These are phyloP conservation scores for Dimorphilus gyrociliatus DNA, from an alignment of 2,888 invertebrate species.

Conservation along the genomic window DNA sequence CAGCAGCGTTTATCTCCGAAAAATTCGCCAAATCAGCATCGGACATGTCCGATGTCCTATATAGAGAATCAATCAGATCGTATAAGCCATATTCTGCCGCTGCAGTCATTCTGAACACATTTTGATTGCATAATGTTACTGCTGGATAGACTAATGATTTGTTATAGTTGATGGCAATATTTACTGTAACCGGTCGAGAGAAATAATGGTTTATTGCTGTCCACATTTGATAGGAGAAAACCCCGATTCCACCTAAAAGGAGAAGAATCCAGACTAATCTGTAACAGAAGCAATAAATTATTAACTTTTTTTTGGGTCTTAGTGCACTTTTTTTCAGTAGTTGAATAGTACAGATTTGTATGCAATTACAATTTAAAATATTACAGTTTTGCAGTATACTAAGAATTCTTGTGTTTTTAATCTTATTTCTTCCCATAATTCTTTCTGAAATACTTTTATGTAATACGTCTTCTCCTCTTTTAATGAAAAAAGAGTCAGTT, in stretches of 20 bases:
- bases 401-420: too few relatives aligned
- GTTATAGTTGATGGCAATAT: slow-evolving; percentile 20
- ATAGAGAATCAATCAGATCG: slow-evolving; percentile 13
- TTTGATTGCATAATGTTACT: slow-evolving; percentile 21
- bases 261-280: slow-evolving; percentile 19
- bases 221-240: slow-evolving; percentile 16
- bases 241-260: slow-evolving; percentile 11
- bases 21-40: slow-evolving; percentile 6
- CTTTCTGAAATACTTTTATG: too few relatives aligned
- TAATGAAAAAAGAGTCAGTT: too few relatives aligned
- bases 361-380: too few relatives aligned
- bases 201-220: slow-evolving; percentile 17
- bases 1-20: slow-evolving; percentile 7
- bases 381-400: too few relatives aligned
- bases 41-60: slow-evolving; percentile 3
- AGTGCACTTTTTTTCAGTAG: too few relatives aligned
- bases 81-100: slow-evolving; percentile 13
- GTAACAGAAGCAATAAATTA: too few relatives aligned
- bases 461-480: too few relatives aligned
- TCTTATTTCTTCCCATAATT: too few relatives aligned
- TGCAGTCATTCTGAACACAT: slow-evolving; percentile 19
- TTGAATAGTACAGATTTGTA: too few relatives aligned
- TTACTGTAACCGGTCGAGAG: slow-evolving; percentile 18
- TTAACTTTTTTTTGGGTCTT: too few relatives aligned
- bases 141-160: slow-evolving; percentile 17